Evolutionary conservation across 2,888 invertebrate species (phyloP), one percentile per base, ranked within the genome.

Genomic region (Zelleria hepariella): DNA sequence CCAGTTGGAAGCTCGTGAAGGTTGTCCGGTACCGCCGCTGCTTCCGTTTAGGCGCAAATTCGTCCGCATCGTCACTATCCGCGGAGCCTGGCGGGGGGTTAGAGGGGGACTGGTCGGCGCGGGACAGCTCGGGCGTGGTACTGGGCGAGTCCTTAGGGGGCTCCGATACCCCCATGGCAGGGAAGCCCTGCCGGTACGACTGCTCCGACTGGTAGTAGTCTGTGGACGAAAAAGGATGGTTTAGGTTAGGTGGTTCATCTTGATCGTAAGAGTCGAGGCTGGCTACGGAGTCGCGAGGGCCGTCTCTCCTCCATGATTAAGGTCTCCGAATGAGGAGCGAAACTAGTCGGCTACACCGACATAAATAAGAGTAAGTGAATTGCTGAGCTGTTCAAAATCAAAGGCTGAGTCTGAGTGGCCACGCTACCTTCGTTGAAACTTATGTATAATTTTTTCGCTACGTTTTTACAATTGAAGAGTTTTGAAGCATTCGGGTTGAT

Each of bases 21-120:
- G 97, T 97, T n/a, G 97, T 97, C 65, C 97, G 90, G 78, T 97
- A 97, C 54, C 97, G 88, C 7, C 97, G 90, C 77, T 97, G 97
- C 76, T 97, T 97, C 65, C 97, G 89, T 81, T 97, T 97, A 0
- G 96, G 96, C 0, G 95, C 90, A 74, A 94, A 95, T 66, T 95
- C 95, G 72, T 95, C 93, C 18, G 93, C 92, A 57, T 92, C 92
- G 59, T 92, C 93, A 65, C 93, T 91, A 69, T 91, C 88, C 65
- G 91, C 91, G 0, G 92, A 92, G 32, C 91, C 90, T 64, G 83
- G 83, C 83, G 75, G 59, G 81, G 92, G 79, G 61, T 90, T 90
- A 0, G 83, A 77, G 25, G 89, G 87, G 0, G 86, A 85, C 63
- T 82, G 84, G 67, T 86, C 84, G 0, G 84, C 69, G 2, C 83